Conservation (phyloP, 2,797 vertebrate species). For the Acrocephalus scirpaceus region DNA sequence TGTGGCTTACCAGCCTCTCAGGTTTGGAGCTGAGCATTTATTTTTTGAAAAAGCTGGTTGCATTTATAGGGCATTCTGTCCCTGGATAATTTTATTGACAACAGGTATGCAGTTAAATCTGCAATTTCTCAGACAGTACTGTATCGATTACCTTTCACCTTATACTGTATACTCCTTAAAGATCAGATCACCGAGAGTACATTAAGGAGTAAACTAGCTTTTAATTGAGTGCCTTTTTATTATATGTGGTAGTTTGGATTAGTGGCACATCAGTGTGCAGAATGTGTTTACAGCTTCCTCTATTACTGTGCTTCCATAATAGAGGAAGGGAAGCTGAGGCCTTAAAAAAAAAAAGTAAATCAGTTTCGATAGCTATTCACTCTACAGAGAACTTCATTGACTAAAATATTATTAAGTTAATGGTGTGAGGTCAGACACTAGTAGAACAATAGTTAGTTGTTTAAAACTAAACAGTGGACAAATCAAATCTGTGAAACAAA, state of each 20-base stretch:
- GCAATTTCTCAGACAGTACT: neutral
- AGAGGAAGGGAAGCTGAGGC: neutral
- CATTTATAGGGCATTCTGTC: neutral
- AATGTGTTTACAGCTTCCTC: neutral
- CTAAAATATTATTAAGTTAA: neutral
- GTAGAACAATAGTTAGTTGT: neutral
- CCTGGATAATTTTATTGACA: neutral
- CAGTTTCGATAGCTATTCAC: neutral
- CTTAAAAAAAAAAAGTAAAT: neutral
- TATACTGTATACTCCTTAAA: neutral
- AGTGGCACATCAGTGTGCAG: fast-evolving
- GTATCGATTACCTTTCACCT: constrained; percentile 10
- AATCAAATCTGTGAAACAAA: neutral
- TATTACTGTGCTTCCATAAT: neutral
- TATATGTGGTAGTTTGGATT: neutral
- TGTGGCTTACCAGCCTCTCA: neutral
- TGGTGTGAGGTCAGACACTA: neutral
- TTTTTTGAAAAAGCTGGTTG: neutral
- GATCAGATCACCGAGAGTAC: neutral
- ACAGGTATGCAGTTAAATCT: neutral
- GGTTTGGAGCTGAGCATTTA: neutral
- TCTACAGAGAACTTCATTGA: neutral
- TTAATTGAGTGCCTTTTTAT: neutral
- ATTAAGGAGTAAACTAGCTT: neutral
- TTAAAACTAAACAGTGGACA: neutral